Evolutionary conservation across 2,888 invertebrate species (phyloP).

Genomic region (Brassicogethes aeneus): DNA sequence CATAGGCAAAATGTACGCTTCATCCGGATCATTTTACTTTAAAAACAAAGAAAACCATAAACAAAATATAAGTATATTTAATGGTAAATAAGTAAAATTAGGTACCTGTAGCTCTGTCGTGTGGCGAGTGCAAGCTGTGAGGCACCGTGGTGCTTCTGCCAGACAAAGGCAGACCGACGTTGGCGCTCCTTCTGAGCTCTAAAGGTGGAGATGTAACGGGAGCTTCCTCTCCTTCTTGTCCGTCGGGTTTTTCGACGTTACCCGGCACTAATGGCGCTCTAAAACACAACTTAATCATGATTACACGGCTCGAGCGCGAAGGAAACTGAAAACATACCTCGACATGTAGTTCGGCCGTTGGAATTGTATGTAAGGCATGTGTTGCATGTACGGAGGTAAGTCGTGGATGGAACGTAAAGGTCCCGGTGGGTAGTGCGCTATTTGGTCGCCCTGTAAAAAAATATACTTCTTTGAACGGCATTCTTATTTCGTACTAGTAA

Average conservation of each 20-base stretch:
- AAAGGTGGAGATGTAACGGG: constrained; percentile 52
- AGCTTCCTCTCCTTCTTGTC: constrained; percentile 42
- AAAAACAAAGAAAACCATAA: no score
- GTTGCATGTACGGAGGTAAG: constrained; percentile 30
- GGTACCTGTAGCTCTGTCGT: constrained; percentile 57
- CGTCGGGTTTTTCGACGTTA: constrained; percentile 29
- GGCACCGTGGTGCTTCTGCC: constrained; percentile 54
- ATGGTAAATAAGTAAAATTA: no score
- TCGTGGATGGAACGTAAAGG: constrained; percentile 35
- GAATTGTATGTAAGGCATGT: no score
- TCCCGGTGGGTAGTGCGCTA: constrained; percentile 44
- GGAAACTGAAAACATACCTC: neutral
- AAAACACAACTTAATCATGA: no score
- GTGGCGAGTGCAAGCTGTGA: constrained; percentile 60
- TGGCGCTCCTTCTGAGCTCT: constrained; percentile 55
- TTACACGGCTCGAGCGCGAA: no score
- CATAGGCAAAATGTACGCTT: no score
- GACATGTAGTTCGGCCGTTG: neutral
- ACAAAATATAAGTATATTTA: no score
- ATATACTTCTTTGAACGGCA: no score
- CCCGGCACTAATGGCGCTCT: constrained; percentile 51
- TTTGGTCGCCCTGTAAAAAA: constrained; percentile 47
- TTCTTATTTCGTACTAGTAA: no score
- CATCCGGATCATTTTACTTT: no score
- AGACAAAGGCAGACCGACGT: constrained; percentile 40